These are phyloP conservation scores for Volucella zonaria DNA, from an alignment of 2,888 invertebrate genomes.

Conservation along the genomic window DNA sequence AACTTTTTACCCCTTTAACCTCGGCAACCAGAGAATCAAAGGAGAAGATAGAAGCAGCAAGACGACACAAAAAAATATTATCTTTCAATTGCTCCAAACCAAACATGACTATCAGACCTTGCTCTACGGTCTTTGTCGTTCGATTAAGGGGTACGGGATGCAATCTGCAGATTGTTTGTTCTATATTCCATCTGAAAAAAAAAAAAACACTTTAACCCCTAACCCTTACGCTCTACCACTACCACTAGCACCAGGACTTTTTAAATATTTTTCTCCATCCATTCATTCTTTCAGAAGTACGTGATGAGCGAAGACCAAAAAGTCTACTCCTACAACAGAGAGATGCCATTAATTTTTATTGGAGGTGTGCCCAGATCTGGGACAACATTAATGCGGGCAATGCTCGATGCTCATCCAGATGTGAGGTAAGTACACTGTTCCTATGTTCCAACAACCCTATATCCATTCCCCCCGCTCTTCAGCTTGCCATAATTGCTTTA, in stretches of 20 bases:
- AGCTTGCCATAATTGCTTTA: conserved; percentile 50
- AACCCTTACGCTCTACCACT: conserved; percentile 9
- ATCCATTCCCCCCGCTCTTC: background rate
- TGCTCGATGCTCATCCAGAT: conserved; percentile 98
- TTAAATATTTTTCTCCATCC: conserved; percentile 71
- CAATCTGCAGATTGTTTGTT: background rate
- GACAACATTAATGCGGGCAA: conserved; percentile 97
- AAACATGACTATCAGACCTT: conserved; percentile 20
- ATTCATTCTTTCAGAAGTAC: conserved; percentile 84
- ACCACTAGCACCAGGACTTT: conserved; percentile 40
- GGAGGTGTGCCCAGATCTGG: conserved; percentile 99
- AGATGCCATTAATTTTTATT: conserved; percentile 97
- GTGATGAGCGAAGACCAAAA: conserved; percentile 86
- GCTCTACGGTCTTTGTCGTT: background rate
- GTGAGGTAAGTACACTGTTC: conserved; percentile 86
- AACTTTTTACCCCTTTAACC: conserved; percentile 12
- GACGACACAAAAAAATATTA: conserved; percentile 3
- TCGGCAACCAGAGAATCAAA: background rate
- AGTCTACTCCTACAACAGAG: conserved; percentile 90
- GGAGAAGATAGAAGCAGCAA: background rate
- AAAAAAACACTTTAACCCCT: conserved; percentile 23
- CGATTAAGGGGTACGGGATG: background rate
- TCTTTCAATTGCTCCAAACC: conserved; percentile 23
- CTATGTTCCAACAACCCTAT: background rate
- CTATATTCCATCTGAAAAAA: background rate